Base-by-base conservation (phyloP, 2,888 invertebrate genomes). In the Eilema griseolum region DNA sequence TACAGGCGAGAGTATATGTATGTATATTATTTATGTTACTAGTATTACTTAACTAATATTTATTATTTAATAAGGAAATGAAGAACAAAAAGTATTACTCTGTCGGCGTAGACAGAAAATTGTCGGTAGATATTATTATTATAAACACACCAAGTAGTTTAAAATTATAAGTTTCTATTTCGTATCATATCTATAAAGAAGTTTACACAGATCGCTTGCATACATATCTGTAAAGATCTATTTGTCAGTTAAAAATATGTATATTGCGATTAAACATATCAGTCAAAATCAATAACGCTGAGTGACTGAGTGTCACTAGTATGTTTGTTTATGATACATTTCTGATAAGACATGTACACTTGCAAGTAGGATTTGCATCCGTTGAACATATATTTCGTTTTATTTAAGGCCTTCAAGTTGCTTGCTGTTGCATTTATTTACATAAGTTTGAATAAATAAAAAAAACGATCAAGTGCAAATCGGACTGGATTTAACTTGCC, bases 251-350 rank as follows among this genome's bases (percentile, higher is more conserved):
- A 69, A 77, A 77, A 78, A 75, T 79, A 70, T 60, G 74, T 79
- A 74, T 70, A 71, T 77, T 82, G 78, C 83, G 80, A 80, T 83
- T 83, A 71, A 28, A 57, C 57, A 57, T 86, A 92, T 92, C 92
- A 91, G 90, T 90, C 88, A 92, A 90, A 92, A 92, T 90, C 92
- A 92, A 92, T 91, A 92, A 84, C 62, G 66, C 31, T 63, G 81
- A 84, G 78, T 81, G 79, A 69, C 33, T 82, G 83, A 82, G 82
- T 83, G 80, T 83, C 14, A 16, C 41, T 41, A 84, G 78, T 76
- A 87, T 90, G 88, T 92, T 92, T 92, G 85, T 77, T 77, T 78
- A 88, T 88, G 90, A 90, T 90, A 91, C 85, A 83, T 84, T 73
- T 70, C 70, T 82, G 89, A 90, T 91, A 92, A 90, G 65, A 66